A percentile compares a stretch with the other conserved stretches of the same genome.
Conservation (phyloP, 2,888 invertebrate genomes). For the Calephelis perditalis region DNA sequence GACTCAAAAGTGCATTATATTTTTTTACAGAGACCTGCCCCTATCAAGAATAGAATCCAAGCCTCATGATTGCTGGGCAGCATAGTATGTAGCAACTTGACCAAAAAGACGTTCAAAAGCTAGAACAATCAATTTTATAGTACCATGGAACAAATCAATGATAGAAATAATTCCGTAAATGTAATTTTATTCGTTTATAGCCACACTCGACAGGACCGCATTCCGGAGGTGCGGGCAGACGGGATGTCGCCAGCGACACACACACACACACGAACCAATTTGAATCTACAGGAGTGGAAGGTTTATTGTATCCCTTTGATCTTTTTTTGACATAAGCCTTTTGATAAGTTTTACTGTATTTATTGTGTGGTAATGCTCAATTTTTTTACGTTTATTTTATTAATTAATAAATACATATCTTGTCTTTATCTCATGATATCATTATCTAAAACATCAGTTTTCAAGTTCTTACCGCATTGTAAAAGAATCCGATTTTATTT, state of each 20-base stretch:
- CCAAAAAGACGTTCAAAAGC: no score
- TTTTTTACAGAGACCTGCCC: no score
- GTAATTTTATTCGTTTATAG: constrained; percentile 3
- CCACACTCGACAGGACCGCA: constrained; percentile 39
- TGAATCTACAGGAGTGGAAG: constrained; percentile 7
- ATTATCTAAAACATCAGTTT: no score
- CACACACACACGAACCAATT: constrained; percentile 14
- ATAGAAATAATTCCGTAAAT: constrained; percentile 7
- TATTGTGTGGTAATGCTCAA: not conserved
- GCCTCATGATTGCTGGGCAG: no score
- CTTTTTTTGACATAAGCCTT: not conserved
- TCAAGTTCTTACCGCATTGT: no score
- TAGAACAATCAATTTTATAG: not conserved
- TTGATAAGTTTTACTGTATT: not conserved
- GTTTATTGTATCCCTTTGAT: constrained; percentile 10
- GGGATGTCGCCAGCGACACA: constrained; percentile 47
- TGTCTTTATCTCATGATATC: no score
- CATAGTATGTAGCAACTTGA: no score
- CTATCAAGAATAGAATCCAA: no score
- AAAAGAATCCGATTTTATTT: no score
- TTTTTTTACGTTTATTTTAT: no score
- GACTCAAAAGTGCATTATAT: no score
- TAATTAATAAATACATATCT: no score
- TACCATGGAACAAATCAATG: constrained; percentile 8
- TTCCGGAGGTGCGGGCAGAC: constrained; percentile 53